Percentiles rank a stretch among this genome's conserved stretches.
These are phyloP conservation scores for Cepaea nemoralis DNA, from an alignment of 1,140 invertebrate species.

Conservation along the genomic window DNA sequence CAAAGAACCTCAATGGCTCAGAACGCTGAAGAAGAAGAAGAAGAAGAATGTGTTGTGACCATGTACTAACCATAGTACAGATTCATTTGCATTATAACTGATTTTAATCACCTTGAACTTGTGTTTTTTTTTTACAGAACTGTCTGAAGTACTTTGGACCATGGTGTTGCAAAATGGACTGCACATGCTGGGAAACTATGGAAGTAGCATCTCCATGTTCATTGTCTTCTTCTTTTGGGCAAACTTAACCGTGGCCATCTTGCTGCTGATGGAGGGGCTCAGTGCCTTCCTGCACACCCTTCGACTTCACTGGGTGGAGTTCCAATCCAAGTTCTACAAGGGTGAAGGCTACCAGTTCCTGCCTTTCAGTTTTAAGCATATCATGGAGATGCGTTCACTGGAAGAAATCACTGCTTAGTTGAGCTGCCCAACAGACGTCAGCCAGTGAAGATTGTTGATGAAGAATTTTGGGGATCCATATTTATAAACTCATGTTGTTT, in stretches of 20 bases:
- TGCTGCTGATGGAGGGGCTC: conserved; percentile 96
- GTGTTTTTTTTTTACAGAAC: conserved; percentile 80
- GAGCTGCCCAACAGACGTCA: too few species aligned
- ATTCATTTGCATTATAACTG: too few species aligned
- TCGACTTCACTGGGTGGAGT: conserved; percentile 98
- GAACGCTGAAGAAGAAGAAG: too few species aligned
- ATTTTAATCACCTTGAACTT: too few species aligned
- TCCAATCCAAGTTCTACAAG: conserved; percentile 97
- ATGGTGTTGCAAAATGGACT: conserved; percentile 90
- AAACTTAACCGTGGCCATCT: conserved; percentile 86
- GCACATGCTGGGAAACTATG: conserved; percentile 76
- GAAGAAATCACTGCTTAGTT: conserved; percentile 45
- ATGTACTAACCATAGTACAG: too few species aligned
- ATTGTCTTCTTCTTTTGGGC: conserved; percentile 88
- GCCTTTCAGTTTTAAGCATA: conserved; percentile 94
- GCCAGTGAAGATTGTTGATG: too few species aligned
- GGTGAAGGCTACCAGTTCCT: conserved; percentile 91
- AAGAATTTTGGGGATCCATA: too few species aligned
- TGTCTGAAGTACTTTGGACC: conserved; percentile 97
- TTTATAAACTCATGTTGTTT: too few species aligned
- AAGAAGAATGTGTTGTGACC: too few species aligned
- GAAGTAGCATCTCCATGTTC: conserved; percentile 77
- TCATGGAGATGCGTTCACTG: conserved; percentile 76
- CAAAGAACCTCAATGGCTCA: too few species aligned
- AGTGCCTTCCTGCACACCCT: conserved; percentile 98